Evolutionary conservation across 2,888 invertebrate species (phyloP), one percentile per base, ranked within the genome.

Genomic region (Lasioglossum malachurum): DNA sequence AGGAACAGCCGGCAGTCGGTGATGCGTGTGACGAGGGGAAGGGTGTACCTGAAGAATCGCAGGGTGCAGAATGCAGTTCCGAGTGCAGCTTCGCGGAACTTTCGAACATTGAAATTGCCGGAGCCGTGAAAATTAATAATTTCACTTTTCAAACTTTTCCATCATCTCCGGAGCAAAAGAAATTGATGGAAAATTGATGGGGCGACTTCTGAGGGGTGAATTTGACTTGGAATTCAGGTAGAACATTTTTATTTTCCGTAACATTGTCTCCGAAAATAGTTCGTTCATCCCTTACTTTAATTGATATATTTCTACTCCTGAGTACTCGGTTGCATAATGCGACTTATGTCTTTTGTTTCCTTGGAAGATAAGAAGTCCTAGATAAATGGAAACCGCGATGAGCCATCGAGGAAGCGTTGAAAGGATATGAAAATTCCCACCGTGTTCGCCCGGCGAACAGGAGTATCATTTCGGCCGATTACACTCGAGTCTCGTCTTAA

Each of bases 1-100:
- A 71, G 19, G 80, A 87, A 75, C 81, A 53, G 75, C 49, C 78
- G 75, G 53, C 88, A 88, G 88, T 88, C 44, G 44, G 72, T 44
- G 80, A 71, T 74, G 75, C 46, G 84, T 78, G 81, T 44, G 78
- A 76, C 57, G 49, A 79, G 80, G 35, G 85, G 64, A 84, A 84
- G 74, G 78, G 74, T 14, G 60, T 5, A 31, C 27, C 23, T n/a
- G 69, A n/a, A 12, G 38, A 41, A n/a, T 69, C 69, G 12, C n/a
- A 23, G 69, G 19, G 69, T 41, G 69, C 31, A 23, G 10, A 10
- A 19, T 23, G 35, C 35, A 35, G 67, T 10, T 38, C 23, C 14
- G 60, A 60, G 27, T 60, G 27, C 27, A 27, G 4, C 14, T 69
- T 23, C 23, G 38, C 69, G 38, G 69, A 2, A 38, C 1, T 23